These are phyloP conservation scores for Sebastes iracundus DNA, from an alignment of 2,797 vertebrate species.

Conservation along the genomic window DNA sequence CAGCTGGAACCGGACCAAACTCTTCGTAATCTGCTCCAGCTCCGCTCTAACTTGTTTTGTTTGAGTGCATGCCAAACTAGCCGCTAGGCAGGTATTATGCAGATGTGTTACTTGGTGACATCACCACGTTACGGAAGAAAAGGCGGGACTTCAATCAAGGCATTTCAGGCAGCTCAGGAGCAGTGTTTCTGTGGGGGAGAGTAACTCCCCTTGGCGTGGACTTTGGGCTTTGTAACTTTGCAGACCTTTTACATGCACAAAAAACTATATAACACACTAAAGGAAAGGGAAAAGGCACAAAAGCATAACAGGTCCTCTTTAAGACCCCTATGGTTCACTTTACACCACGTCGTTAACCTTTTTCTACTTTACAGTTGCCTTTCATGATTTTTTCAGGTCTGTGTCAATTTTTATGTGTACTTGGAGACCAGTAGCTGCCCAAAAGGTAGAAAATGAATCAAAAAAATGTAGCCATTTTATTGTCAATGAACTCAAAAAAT, in stretches of 20 bases:
- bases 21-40: background rate
- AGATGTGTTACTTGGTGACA: background rate
- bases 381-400: rapidly evolving
- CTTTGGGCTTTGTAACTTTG: background rate
- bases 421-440: background rate
- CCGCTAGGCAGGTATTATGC: no score
- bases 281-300: background rate
- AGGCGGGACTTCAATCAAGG: background rate
- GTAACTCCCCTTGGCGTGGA: background rate
- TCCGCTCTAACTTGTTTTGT: no score
- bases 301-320: background rate
- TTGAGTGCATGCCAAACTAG: background rate
- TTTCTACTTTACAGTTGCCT: background rate
- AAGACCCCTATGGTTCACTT: background rate
- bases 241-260: background rate
- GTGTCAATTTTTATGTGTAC: background rate
- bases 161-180: background rate
- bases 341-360: background rate
- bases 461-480: background rate
- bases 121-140: background rate
- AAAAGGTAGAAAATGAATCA: background rate
- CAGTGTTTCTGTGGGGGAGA: no score
- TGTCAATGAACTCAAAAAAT: background rate
- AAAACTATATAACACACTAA: background rate
- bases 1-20: background rate